Base-by-base conservation (phyloP, 2,113 vertebrate genomes). In the Sciurus niger region DNA sequence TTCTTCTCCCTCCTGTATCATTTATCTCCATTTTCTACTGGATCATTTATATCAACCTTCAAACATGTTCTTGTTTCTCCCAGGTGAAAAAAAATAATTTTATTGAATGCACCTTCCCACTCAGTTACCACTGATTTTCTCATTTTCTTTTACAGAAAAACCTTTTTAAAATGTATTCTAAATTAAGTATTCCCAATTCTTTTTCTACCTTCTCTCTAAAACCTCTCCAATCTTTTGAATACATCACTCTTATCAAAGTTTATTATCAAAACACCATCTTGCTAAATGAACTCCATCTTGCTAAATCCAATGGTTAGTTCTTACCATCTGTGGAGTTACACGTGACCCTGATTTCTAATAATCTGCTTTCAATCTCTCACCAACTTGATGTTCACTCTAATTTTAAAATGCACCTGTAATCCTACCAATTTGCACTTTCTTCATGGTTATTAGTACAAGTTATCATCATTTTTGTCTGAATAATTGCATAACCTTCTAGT, bases 11-110 rank as follows among this genome's bases (percentile, higher is more conserved):
- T 65, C 60, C 30, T 84, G 6, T 87, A 48, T 85, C 14, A 95
- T 58, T 93, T 92, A 37, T 8, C 10, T 13, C 43, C 14, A 78
- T 55, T 72, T 95, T 86, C 76, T 92, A 70, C 55, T 94, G 48
- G 20, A 55, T 82, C 28, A 73, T 92, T 92, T 93, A 12, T 90
- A 72, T 79, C 30, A 93, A 68, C 2, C 1, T 65, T 48, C 28
- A 76, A 77, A 51, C 3, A 48, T n/a, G 12, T 12, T 46, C 63
- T 94, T 91, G 53, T 84, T 76, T 91, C 34, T 90, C 22, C 0
- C 6, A 14, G 53, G 43, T 96, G 67, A 58, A 90, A 76, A 90
- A 48, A 90, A 48, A 76, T 12, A 76, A 34, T n/a, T 95, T 94
- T 84, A 95, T 84, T 94, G 43, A 65, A 2, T 11, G 40, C 5